Conservation (phyloP, 1,140 invertebrate species). For the Phymastichus coffea region DNA sequence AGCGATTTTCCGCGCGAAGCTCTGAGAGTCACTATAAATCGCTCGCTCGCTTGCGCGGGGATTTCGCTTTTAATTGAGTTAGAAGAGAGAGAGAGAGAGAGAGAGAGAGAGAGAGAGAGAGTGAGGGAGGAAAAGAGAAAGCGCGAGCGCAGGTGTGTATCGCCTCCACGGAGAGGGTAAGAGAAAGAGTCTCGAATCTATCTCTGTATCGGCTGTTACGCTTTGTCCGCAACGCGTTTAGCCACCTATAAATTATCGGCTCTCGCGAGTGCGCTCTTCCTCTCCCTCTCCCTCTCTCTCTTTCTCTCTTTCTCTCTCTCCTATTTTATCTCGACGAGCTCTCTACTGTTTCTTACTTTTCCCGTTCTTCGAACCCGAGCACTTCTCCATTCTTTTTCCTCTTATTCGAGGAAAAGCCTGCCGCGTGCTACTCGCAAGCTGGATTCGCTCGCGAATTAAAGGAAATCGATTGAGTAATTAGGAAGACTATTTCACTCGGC, state of each 20-base stretch:
- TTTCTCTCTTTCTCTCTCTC: constrained; percentile 5
- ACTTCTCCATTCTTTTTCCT: no score
- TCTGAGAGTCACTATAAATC: constrained; percentile 12
- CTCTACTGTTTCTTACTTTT: not conserved
- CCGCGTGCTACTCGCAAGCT: no score
- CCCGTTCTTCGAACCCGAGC: no score
- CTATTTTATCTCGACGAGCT: constrained; percentile 18
- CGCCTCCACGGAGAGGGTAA: no score
- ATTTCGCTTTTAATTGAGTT: constrained; percentile 27
- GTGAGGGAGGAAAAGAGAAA: not conserved
- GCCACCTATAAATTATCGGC: constrained; percentile 24
- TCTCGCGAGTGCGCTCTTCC: constrained; percentile 25
- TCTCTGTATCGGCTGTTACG: constrained; percentile 9
- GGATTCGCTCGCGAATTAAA: not conserved
- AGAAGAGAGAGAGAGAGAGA: no score
- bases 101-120: not conserved
- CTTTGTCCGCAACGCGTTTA: constrained; percentile 20
- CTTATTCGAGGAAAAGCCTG: no score
- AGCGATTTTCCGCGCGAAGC: constrained; percentile 5
- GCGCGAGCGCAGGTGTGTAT: not conserved
- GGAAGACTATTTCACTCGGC: not conserved
- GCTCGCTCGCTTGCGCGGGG: not conserved
- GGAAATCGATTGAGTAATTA: constrained; percentile 5
- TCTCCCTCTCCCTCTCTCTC: not conserved
- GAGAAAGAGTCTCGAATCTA: constrained; percentile 2